These are phyloP conservation scores for Micrasema longulum DNA, from an alignment of 1,140 invertebrate species.

Conservation along the genomic window DNA sequence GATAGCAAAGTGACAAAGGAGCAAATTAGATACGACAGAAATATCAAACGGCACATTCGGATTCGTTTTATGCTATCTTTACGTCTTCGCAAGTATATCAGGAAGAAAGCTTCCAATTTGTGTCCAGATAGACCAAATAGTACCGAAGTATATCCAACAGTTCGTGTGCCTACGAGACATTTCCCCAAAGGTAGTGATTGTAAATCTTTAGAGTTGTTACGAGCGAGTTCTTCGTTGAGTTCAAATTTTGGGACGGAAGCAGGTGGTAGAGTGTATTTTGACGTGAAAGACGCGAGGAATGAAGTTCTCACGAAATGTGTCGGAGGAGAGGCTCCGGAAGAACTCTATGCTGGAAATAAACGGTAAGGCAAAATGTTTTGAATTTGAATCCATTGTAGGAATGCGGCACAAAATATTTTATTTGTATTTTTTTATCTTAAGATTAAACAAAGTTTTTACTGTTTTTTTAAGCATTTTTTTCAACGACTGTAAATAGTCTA, in stretches of 20 bases:
- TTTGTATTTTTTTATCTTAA: no score
- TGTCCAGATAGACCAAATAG: not conserved
- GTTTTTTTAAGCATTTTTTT: no score
- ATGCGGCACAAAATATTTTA: no score
- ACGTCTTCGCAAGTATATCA: constrained; percentile 64
- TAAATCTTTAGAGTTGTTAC: constrained; percentile 53
- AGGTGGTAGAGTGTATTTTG: constrained; percentile 61
- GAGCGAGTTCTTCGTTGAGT: not conserved
- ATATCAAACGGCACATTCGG: constrained; percentile 65
- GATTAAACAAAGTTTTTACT: no score
- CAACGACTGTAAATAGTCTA: no score
- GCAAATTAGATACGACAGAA: constrained; percentile 64
- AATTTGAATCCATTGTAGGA: no score
- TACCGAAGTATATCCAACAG: constrained; percentile 37
- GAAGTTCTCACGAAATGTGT: constrained; percentile 63
- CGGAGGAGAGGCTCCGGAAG: constrained; percentile 30
- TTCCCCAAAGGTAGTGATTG: constrained; percentile 36
- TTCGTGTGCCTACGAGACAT: constrained; percentile 44
- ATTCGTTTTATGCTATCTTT: constrained; percentile 66
- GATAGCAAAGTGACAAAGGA: constrained; percentile 61
- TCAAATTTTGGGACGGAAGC: constrained; percentile 58
- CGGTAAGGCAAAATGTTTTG: constrained; percentile 49
- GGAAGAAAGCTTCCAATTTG: constrained; percentile 56
- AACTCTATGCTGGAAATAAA: constrained; percentile 44
- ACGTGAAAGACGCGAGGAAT: constrained; percentile 65